Conservation (phyloP, 2,888 invertebrate genomes). For the Callimorpha dominula region DNA sequence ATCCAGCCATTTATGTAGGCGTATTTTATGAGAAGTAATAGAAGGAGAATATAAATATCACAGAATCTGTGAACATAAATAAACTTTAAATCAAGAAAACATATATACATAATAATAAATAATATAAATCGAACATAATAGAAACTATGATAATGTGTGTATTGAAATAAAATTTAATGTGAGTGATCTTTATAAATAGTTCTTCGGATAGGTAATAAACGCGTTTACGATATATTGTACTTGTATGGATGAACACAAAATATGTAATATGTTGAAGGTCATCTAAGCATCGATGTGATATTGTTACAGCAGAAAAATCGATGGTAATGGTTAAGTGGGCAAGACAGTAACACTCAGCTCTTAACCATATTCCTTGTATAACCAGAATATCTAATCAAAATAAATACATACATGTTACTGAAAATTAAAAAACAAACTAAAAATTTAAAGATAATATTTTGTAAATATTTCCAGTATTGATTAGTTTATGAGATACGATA, state of each 20-base stretch:
- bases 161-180: background rate
- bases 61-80: background rate
- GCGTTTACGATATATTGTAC: background rate
- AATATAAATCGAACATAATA: background rate
- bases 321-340: background rate
- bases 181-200: background rate
- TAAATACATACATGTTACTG: too few relatives aligned
- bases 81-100: background rate
- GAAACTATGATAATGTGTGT: background rate
- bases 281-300: background rate
- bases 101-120: background rate
- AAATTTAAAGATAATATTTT: too few relatives aligned
- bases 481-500: too few relatives aligned
- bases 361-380: too few relatives aligned
- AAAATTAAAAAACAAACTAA: too few relatives aligned
- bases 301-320: background rate
- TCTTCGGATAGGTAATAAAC: background rate
- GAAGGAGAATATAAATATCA: background rate
- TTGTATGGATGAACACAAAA: background rate
- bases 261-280: slow-evolving; percentile 4
- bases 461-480: too few relatives aligned
- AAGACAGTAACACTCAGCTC: background rate
- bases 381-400: too few relatives aligned
- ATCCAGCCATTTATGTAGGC: slow-evolving; percentile 10
- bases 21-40: background rate